phyloP scores from a whole-genome alignment of 2,113 vertebrate genomes.

The Megaceryle maxima region DNA sequence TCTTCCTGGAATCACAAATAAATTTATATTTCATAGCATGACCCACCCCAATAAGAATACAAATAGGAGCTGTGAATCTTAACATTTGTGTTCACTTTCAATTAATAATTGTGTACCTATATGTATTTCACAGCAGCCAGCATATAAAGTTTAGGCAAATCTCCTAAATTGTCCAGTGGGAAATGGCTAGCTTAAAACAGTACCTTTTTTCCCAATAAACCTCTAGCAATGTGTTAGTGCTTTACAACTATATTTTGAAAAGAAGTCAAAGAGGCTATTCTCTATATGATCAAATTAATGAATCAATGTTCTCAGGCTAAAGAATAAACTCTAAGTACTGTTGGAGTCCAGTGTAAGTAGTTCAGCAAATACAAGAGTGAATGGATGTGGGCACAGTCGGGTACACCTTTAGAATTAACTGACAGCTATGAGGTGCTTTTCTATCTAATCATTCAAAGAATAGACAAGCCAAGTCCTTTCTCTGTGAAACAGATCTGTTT shows the following conservation, averaged over 20 bases:
- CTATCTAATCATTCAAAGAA: background rate
- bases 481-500: background rate
- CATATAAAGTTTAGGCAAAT: background rate
- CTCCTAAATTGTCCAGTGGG: background rate
- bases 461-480: background rate
- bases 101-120: background rate
- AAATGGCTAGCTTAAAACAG: background rate
- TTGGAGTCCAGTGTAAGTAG: background rate
- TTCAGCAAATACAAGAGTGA: background rate
- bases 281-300: background rate
- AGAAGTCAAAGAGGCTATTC: background rate
- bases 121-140: background rate
- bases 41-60: background rate
- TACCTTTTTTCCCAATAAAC: background rate
- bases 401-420: background rate
- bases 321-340: background rate
- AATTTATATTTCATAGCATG: background rate
- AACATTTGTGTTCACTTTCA: background rate
- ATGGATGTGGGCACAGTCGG: background rate
- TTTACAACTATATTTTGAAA: background rate
- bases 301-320: background rate
- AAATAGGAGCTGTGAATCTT: background rate
- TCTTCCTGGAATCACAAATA: background rate
- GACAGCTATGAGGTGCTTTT: background rate
- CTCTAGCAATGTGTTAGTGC: background rate